Base-by-base conservation (phyloP, 2,797 vertebrate genomes). In the Myotis myotis region DNA sequence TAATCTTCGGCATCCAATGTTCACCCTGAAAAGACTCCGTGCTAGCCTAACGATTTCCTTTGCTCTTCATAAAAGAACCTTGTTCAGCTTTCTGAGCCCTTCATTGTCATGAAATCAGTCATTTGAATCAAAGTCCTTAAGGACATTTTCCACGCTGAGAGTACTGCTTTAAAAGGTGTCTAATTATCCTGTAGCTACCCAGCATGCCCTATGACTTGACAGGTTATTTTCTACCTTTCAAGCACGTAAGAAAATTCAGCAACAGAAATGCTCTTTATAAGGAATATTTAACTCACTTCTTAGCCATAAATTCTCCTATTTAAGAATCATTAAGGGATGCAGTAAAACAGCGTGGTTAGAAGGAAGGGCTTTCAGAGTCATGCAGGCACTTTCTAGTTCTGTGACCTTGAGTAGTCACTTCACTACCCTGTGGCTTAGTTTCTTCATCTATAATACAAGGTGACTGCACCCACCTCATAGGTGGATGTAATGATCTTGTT, bases 101-200 rank as follows among this genome's bases (percentile, higher is more conserved):
- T 91, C 92, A 91, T 96, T 95, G 95, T 96, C 94, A 87, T 83
- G 93, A 96, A 97, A 93, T 96, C 94, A 92, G 93, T 85, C 95
- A 92, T 92, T 92, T 95, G 93, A 95, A 93, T 96, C 96, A 95
- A 96, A 97, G 87, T 94, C 93, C 89, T 95, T 95, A 94, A 96
- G 87, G 92, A 97, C 93, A 78, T 96, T 97, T 96, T 96, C 90
- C 95, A 87, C 0, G 4, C 96, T 87, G 82, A 80, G 71, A 87
- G n/a, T 83, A 57, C 28, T 60, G 79, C 93, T 95, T 96, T 95
- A 85, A 95, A 95, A 96, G 92, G 55, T 91, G 44, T 95, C 90
- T 96, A 91, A 97, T 96, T 97, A 97, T 96, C 82, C 38, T 36
- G 51, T n/a, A 74, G 70, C 81, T 95, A 85, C 88, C 82, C 93